Conservation (phyloP, 1,140 invertebrate species). For the Doryteuthis pealeii region DNA sequence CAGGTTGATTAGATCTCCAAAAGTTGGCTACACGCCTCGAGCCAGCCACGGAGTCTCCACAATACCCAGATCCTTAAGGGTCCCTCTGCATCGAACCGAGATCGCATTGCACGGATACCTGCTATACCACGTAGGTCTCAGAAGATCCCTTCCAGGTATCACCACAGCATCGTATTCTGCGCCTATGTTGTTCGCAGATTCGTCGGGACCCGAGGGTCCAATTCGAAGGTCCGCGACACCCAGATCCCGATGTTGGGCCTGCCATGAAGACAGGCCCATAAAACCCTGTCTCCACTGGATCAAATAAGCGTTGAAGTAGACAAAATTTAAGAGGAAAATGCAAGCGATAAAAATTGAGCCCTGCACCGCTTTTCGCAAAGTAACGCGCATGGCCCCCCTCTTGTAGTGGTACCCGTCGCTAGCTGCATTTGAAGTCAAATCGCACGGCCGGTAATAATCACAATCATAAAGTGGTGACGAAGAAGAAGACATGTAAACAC, state of each 20-base stretch:
- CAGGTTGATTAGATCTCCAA: slow-evolving; percentile 13
- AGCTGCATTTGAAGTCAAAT: slow-evolving; percentile 5
- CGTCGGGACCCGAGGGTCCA: not conserved
- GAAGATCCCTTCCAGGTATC: no score
- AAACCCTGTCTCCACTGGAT: not conserved
- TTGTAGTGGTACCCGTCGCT: not conserved
- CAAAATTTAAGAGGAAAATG: not conserved
- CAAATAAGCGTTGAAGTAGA: not conserved
- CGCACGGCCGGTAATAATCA: not conserved
- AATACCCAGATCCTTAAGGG: no score
- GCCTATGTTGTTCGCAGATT: not conserved
- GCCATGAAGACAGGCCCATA: not conserved
- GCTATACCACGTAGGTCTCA: no score
- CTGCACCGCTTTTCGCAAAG: slow-evolving; percentile 5
- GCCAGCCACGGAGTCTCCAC: no score
- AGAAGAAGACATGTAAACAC: not conserved
- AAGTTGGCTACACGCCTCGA: not conserved
- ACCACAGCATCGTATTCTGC: not conserved
- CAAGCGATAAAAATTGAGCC: not conserved
- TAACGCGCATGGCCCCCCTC: slow-evolving; percentile 9
- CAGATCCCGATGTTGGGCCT: no score
- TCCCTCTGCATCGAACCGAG: no score
- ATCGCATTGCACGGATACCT: no score
- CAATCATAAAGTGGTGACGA: not conserved
- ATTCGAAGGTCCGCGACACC: not conserved